phyloP scores from a whole-genome alignment of 2,797 vertebrate species.

The Phataginus tricuspis region DNA sequence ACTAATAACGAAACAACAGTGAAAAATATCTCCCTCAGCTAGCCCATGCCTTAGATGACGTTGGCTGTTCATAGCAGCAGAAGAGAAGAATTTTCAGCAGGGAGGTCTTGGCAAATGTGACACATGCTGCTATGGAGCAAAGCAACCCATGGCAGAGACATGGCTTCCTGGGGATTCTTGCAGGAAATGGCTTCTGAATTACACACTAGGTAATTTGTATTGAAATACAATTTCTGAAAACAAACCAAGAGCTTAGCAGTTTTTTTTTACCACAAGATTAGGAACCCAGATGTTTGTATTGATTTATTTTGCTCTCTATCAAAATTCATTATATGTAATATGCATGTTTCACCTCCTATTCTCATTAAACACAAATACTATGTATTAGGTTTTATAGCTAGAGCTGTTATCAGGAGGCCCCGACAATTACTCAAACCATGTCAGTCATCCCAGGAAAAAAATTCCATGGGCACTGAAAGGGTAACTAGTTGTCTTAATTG shows the following conservation, averaged over 20 bases:
- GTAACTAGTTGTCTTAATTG: constrained; percentile 14
- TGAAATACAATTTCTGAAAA: constrained; percentile 53
- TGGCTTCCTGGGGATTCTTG: constrained; percentile 76
- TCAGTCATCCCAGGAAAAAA: background rate
- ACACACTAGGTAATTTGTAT: constrained; percentile 55
- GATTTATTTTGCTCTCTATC: background rate
- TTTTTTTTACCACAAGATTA: constrained; percentile 20
- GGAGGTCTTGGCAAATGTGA: constrained; percentile 69
- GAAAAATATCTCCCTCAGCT: background rate
- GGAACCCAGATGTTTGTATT: background rate
- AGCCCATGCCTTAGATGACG: constrained; percentile 51
- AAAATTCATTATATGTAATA: background rate
- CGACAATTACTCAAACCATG: background rate
- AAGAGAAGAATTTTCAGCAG: constrained; percentile 80
- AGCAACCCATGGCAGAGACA: constrained; percentile 76
- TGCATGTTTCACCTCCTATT: background rate
- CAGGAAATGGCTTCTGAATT: constrained; percentile 76
- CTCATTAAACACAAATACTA: background rate
- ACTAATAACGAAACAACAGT: constrained; percentile 53
- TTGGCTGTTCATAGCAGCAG: constrained; percentile 56
- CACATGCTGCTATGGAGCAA: constrained; percentile 77
- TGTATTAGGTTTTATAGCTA: background rate
- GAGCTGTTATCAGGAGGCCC: background rate
- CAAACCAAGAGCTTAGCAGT: constrained; percentile 31
- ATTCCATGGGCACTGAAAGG: background rate